Percentiles rank a stretch among this genome's conserved stretches.
phyloP scores from a whole-genome alignment of 2,888 invertebrate genomes.

The Leuctra nigra region DNA sequence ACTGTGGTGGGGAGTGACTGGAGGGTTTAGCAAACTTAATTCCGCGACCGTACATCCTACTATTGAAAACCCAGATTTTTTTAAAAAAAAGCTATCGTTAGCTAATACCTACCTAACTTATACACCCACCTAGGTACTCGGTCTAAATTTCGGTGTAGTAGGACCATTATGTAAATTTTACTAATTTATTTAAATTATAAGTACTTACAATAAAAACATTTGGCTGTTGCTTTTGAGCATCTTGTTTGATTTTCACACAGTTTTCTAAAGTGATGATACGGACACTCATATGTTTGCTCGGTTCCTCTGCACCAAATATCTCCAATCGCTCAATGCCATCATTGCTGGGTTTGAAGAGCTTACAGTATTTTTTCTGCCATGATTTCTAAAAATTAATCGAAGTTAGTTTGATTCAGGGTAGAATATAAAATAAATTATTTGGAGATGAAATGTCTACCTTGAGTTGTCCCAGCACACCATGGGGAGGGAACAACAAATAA shows the following conservation, averaged over 20 bases:
- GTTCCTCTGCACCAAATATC: slow-evolving; percentile 73
- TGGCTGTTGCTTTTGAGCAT: slow-evolving; percentile 42
- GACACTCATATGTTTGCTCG: slow-evolving; percentile 51
- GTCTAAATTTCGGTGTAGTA: no score
- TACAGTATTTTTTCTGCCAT: slow-evolving; percentile 72
- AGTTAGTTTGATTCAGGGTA: no score
- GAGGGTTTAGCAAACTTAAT: no score
- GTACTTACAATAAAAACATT: slow-evolving; percentile 45
- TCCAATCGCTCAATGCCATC: slow-evolving; percentile 80
- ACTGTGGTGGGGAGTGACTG: no score
- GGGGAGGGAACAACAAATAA: slow-evolving; percentile 69
- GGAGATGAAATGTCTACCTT: slow-evolving; percentile 52
- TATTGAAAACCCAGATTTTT: no score
- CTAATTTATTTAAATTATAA: no score
- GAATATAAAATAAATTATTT: slow-evolving; percentile 13
- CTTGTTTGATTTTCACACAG: slow-evolving; percentile 67
- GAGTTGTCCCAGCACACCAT: slow-evolving; percentile 64
- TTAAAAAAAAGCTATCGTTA: no score
- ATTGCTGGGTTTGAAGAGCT: slow-evolving; percentile 73
- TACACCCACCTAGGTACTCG: no score
- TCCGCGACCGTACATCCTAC: no score
- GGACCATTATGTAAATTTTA: no score
- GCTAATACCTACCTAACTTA: no score
- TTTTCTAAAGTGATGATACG: slow-evolving; percentile 80
- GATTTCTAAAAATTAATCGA: slow-evolving; percentile 74